Conservation (phyloP, 1,140 invertebrate genomes). For the Andricus grossulariae region DNA sequence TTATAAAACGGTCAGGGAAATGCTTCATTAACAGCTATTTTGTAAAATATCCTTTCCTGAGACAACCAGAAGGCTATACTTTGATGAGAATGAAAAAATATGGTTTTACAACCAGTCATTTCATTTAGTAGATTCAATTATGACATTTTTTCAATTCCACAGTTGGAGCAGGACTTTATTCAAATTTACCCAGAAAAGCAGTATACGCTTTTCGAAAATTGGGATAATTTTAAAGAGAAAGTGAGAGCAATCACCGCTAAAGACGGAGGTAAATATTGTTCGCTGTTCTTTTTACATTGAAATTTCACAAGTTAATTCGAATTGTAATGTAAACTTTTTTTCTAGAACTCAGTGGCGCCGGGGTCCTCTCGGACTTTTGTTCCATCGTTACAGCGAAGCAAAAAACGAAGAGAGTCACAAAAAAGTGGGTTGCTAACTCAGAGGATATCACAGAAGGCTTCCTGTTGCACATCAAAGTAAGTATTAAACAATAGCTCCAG, state of each 20-base stretch:
- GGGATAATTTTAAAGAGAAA: background rate
- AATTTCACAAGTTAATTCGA: no score
- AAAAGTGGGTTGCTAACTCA: background rate
- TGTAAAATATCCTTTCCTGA: background rate
- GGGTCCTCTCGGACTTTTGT: background rate
- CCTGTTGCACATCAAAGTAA: constrained; percentile 6
- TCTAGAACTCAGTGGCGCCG: background rate
- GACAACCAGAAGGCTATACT: background rate
- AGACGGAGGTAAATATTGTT: no score
- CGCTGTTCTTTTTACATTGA: no score
- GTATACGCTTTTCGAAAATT: background rate
- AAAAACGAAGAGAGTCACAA: background rate
- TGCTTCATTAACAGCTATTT: constrained; percentile 16
- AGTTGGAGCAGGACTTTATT: background rate
- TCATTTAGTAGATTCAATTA: background rate
- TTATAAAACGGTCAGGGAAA: constrained; percentile 5
- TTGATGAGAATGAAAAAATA: background rate
- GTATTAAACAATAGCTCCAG: no score
- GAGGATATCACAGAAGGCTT: background rate
- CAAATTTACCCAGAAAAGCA: background rate
- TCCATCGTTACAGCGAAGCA: background rate
- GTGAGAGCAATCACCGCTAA: background rate
- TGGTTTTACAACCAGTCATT: background rate
- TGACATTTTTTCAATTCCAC: background rate
- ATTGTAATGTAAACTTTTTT: background rate